Conservation (phyloP, 2,113 vertebrate genomes). For the Glaucomys volans region DNA sequence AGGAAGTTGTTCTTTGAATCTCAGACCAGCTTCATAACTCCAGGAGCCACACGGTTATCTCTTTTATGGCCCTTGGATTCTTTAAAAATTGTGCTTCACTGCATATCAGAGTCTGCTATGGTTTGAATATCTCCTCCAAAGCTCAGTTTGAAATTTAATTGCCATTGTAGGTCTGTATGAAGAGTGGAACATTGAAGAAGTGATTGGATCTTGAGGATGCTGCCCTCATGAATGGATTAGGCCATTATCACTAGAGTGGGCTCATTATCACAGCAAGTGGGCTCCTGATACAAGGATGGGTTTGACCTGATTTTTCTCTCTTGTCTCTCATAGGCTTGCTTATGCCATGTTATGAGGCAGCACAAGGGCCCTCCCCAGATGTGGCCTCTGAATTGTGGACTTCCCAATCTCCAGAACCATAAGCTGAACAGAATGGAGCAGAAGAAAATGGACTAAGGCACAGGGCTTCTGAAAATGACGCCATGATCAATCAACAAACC, state of each 20-base stretch:
- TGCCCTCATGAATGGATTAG: not conserved
- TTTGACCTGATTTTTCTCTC: not conserved
- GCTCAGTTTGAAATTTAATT: not conserved
- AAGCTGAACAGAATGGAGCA: not conserved
- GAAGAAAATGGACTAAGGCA: not conserved
- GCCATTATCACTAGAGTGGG: not conserved
- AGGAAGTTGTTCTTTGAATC: not conserved
- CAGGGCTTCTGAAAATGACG: not conserved
- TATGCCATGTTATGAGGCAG: not conserved
- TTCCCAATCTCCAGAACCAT: not conserved
- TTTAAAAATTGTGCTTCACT: not conserved
- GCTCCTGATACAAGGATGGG: no score
- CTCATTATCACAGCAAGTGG: not conserved
- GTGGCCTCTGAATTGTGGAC: not conserved
- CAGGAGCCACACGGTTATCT: rapidly evolving
- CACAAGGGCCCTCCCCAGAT: not conserved
- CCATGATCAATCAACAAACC: not conserved
- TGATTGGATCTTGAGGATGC: no score
- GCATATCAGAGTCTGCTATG: not conserved
- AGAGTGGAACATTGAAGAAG: not conserved
- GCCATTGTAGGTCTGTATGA: no score
- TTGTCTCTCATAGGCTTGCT: not conserved
- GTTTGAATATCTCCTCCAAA: not conserved
- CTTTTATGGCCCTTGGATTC: not conserved
- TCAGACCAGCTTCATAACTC: not conserved